These are phyloP conservation scores for Augiades crinisus DNA, from an alignment of 2,888 invertebrate species.

Conservation along the genomic window DNA sequence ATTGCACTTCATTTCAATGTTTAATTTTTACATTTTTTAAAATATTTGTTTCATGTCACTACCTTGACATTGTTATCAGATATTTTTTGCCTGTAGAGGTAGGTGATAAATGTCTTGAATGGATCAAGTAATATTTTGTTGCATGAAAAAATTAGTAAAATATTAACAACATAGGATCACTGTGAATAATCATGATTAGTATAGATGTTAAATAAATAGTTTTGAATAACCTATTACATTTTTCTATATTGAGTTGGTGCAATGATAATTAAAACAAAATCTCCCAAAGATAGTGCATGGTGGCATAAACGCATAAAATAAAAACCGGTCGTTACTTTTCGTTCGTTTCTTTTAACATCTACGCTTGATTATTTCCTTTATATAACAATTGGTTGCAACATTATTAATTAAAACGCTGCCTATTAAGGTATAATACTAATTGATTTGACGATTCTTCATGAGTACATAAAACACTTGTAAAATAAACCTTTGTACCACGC, in stretches of 20 bases:
- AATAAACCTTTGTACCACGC: conserved; percentile 76
- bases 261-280: conserved; percentile 21
- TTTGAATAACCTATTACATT: conserved; percentile 34
- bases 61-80: not conserved
- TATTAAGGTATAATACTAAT: conserved; percentile 36
- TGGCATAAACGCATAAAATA: conserved; percentile 44
- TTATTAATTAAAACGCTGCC: conserved; percentile 33
- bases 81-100: conserved; percentile 62
- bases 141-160: conserved; percentile 57
- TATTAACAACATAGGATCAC: conserved; percentile 2
- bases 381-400: conserved; percentile 32
- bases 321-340: conserved; percentile 26
- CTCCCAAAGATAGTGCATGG: conserved; percentile 50
- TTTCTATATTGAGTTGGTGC: conserved; percentile 26
- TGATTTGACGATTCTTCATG: conserved; percentile 54
- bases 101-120: conserved; percentile 54
- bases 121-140: conserved; percentile 60
- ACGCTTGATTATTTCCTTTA: conserved; percentile 34
- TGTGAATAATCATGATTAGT: conserved; percentile 22
- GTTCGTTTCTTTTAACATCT: conserved; percentile 31
- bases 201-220: conserved; percentile 31
- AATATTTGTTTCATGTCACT: conserved; percentile 31
- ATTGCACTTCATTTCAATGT: conserved; percentile 74
- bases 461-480: conserved; percentile 72
- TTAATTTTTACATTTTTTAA: conserved; percentile 52